Percentiles rank a stretch among this genome's conserved stretches.
phyloP scores from a whole-genome alignment of 1,140 invertebrate species.

The Saccostrea glomerata region DNA sequence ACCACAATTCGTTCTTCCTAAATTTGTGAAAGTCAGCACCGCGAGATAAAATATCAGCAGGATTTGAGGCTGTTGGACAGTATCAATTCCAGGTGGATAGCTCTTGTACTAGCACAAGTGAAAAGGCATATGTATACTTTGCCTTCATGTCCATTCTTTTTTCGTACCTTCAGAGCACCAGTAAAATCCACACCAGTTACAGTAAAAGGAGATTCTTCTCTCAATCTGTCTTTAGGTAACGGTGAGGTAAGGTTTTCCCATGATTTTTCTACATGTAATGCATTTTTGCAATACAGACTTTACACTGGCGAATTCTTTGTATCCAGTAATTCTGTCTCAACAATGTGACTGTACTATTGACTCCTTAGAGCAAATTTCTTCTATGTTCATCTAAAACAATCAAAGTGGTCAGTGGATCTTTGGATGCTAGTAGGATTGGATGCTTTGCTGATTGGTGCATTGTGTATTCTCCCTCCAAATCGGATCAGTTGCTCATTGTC shows the following conservation, averaged over 20 bases:
- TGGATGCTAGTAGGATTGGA: constrained; percentile 41
- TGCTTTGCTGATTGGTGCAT: constrained; percentile 40
- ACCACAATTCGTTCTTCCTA: background rate
- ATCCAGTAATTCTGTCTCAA: constrained; percentile 44
- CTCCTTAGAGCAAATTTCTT: constrained; percentile 17
- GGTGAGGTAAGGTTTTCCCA: constrained; percentile 41
- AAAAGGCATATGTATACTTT: constrained; percentile 51
- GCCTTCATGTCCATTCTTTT: background rate
- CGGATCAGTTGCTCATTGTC: background rate
- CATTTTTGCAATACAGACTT: constrained; percentile 32
- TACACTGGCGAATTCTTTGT: constrained; percentile 19
- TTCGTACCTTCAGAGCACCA: constrained; percentile 29
- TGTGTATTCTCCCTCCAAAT: constrained; percentile 40
- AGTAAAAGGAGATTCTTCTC: constrained; percentile 37
- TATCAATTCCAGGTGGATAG: constrained; percentile 49
- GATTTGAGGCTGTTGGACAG: background rate
- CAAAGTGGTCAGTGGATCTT: constrained; percentile 40
- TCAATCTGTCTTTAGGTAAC: constrained; percentile 36
- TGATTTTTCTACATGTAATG: constrained; percentile 32
- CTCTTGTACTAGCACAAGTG: constrained; percentile 45
- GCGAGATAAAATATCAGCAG: too few relatives aligned
- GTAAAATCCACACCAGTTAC: constrained; percentile 55
- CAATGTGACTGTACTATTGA: constrained; percentile 4
- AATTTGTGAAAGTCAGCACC: too few relatives aligned
- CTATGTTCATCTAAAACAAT: constrained; percentile 21